These are phyloP conservation scores for Sycophila texana DNA, from an alignment of 2,888 invertebrate genomes.

Conservation along the genomic window DNA sequence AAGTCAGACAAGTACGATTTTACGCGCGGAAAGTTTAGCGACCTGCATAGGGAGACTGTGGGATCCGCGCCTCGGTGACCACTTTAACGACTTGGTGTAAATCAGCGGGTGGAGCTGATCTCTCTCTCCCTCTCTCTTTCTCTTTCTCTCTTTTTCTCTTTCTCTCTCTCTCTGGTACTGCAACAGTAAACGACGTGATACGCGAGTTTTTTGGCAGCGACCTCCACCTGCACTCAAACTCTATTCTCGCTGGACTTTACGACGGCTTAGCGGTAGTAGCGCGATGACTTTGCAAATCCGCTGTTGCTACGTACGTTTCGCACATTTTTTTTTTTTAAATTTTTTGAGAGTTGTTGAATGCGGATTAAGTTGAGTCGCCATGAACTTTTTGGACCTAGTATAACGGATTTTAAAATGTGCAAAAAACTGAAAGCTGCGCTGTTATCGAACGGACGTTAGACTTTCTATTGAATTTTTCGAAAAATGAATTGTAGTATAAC, in stretches of 20 bases:
- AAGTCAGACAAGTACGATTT: slow-evolving; percentile 24
- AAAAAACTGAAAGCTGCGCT: too few relatives aligned
- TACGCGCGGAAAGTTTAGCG: slow-evolving; percentile 39
- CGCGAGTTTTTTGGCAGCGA: slow-evolving; percentile 17
- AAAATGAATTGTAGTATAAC: too few relatives aligned
- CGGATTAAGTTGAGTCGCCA: background rate
- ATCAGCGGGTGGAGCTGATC: slow-evolving; percentile 59
- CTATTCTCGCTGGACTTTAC: slow-evolving; percentile 19
- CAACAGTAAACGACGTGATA: slow-evolving; percentile 11
- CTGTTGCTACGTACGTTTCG: background rate
- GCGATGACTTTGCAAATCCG: slow-evolving; percentile 40
- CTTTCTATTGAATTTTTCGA: too few relatives aligned
- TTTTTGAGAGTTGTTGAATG: background rate
- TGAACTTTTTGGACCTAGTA: too few relatives aligned
- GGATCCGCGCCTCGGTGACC: slow-evolving; percentile 35
- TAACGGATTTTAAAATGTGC: too few relatives aligned
- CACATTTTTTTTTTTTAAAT: background rate
- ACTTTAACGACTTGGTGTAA: slow-evolving; percentile 61
- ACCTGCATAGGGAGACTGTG: slow-evolving; percentile 50
- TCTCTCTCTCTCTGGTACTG: background rate
- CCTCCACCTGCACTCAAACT: background rate
- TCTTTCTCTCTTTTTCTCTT: background rate
- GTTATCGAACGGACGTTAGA: too few relatives aligned
- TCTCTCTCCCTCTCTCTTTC: slow-evolving; percentile 14
- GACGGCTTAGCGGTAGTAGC: slow-evolving; percentile 14